phyloP scores from a whole-genome alignment of 2,888 invertebrate species.

The Busseola fusca region DNA sequence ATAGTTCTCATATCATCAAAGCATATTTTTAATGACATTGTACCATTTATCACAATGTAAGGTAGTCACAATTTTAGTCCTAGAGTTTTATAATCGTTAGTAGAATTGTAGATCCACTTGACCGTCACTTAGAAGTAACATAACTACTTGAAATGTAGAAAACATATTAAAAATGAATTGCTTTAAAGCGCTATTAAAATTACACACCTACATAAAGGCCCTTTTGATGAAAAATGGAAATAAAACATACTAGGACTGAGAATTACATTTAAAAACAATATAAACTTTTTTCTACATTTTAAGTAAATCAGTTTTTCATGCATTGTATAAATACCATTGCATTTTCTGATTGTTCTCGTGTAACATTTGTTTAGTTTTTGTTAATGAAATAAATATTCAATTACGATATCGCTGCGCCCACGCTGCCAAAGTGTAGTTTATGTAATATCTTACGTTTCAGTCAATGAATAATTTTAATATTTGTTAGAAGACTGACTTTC shows the following conservation, averaged over 20 bases:
- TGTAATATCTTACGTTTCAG: slow-evolving; percentile 40
- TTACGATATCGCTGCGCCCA: slow-evolving; percentile 49
- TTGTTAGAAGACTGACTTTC: slow-evolving; percentile 81
- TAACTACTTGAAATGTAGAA: slow-evolving; percentile 38
- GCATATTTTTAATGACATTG: slow-evolving; percentile 65
- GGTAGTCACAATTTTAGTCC: slow-evolving; percentile 65
- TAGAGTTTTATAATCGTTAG: slow-evolving; percentile 69
- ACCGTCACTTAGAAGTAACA: slow-evolving; percentile 32
- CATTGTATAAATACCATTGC: slow-evolving; percentile 61
- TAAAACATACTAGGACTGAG: neutral
- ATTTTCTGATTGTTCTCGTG: slow-evolving; percentile 48
- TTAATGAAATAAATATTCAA: slow-evolving; percentile 25
- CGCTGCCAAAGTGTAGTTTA: slow-evolving; percentile 62
- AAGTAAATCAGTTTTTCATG: slow-evolving; percentile 27
- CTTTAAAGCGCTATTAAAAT: no score
- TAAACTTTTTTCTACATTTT: slow-evolving; percentile 35
- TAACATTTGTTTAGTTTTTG: slow-evolving; percentile 46
- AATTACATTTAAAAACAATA: neutral
- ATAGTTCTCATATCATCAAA: slow-evolving; percentile 79
- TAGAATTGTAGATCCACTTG: slow-evolving; percentile 58
- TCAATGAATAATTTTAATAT: slow-evolving; percentile 34
- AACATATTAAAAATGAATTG: neutral
- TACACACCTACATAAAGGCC: neutral
- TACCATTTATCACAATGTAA: slow-evolving; percentile 60
- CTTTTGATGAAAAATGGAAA: neutral